A percentile compares a stretch with the other conserved stretches of the same genome.
Evolutionary conservation across 1,140 invertebrate genomes (phyloP).

Genomic region (Chlorops oryzae): DNA sequence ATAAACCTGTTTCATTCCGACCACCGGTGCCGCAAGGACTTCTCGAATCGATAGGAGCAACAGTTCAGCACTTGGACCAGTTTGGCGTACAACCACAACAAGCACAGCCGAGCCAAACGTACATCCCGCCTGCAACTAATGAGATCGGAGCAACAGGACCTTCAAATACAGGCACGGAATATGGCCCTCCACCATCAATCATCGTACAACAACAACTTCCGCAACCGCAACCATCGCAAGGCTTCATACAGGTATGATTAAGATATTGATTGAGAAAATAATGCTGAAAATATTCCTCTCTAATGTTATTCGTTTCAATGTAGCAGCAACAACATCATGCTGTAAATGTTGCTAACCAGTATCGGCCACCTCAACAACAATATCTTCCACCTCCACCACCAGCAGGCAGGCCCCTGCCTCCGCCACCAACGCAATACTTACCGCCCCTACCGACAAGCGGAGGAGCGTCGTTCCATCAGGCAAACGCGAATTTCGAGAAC

Average conservation of each 20-base stretch:
- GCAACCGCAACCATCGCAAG: slow-evolving; percentile 25
- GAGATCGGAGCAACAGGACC: slow-evolving; percentile 47
- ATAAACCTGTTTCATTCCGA: slow-evolving; percentile 59
- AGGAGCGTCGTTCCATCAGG: too few relatives aligned
- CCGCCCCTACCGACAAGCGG: too few relatives aligned
- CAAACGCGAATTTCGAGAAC: slow-evolving; percentile 21
- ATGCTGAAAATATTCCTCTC: too few relatives aligned
- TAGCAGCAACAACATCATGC: too few relatives aligned
- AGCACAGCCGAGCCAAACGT: slow-evolving; percentile 52
- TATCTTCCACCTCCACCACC: too few relatives aligned
- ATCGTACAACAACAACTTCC: slow-evolving; percentile 35
- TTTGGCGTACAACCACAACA: slow-evolving; percentile 41
- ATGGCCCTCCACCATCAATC: slow-evolving; percentile 20
- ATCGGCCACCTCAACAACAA: too few relatives aligned
- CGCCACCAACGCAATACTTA: too few relatives aligned
- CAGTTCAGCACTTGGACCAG: slow-evolving; percentile 50
- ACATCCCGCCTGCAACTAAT: slow-evolving; percentile 59
- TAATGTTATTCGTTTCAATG: too few relatives aligned
- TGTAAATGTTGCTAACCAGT: too few relatives aligned
- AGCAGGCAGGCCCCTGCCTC: too few relatives aligned
- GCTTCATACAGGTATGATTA: slow-evolving; percentile 22
- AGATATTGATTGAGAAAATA: too few relatives aligned
- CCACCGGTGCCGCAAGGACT: slow-evolving; percentile 63
- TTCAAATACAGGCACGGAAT: slow-evolving; percentile 14
- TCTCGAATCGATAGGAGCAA: slow-evolving; percentile 57